Evolutionary conservation across 2,888 invertebrate species (phyloP).

Genomic region (Mesoligia furuncula): DNA sequence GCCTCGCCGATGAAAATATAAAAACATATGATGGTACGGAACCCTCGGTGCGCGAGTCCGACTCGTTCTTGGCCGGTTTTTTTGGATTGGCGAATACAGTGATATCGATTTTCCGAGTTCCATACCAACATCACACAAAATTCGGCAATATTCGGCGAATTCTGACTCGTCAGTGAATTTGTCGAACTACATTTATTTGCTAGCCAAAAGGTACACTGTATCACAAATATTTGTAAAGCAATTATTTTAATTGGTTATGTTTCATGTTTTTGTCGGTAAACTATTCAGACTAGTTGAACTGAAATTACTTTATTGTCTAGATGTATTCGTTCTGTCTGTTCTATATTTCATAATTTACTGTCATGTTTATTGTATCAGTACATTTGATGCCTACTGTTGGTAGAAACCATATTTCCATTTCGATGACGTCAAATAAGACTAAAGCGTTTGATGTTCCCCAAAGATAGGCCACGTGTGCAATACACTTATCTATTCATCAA

Average conservation of each 20-base stretch:
- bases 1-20: too few relatives aligned
- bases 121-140: conserved; percentile 1
- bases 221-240: conserved; percentile 20
- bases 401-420: conserved; percentile 20
- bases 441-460: conserved; percentile 19
- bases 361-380: neutral
- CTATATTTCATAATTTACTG: neutral
- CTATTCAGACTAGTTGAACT: neutral
- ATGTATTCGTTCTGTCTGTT: neutral
- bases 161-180: conserved; percentile 9
- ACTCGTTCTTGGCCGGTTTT: too few relatives aligned
- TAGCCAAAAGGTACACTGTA: neutral
- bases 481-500: conserved; percentile 41
- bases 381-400: neutral
- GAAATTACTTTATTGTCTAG: conserved; percentile 12
- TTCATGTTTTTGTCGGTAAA: neutral
- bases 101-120: conserved; percentile 23
- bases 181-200: neutral
- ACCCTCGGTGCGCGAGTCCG: too few relatives aligned
- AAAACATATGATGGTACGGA: too few relatives aligned
- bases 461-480: conserved; percentile 21
- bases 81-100: neutral
- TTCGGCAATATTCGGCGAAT: neutral
- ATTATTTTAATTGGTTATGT: conserved; percentile 30
- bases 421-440: conserved; percentile 19